Evolutionary conservation across 2,888 invertebrate species (phyloP).

Genomic region (Cryptus viduatorius): DNA sequence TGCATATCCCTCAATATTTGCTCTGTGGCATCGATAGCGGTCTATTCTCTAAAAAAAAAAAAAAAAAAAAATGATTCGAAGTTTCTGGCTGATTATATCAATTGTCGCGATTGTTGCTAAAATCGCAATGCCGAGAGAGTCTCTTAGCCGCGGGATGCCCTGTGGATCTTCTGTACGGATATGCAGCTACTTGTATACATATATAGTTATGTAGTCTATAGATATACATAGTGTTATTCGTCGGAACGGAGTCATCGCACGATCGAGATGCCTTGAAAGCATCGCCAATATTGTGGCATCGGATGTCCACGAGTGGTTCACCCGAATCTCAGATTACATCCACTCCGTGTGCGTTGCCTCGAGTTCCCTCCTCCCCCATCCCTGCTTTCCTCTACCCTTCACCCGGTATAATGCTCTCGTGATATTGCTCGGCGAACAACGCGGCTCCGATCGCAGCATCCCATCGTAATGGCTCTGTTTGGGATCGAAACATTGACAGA

Average conservation of each 20-base stretch:
- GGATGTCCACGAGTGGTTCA: constrained; percentile 70
- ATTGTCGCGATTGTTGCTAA: no score
- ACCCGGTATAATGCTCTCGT: constrained; percentile 44
- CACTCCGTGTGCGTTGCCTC: constrained; percentile 56
- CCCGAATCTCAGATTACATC: constrained; percentile 68
- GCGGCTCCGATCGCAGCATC: constrained; percentile 55
- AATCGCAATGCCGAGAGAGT: no score
- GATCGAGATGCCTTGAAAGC: constrained; percentile 74
- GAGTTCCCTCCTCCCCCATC: constrained; percentile 31
- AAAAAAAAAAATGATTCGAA: no score
- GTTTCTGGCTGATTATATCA: no score
- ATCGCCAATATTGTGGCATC: constrained; percentile 77
- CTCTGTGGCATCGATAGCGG: background rate
- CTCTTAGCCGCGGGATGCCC: background rate
- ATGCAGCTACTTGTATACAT: background rate
- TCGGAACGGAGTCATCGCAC: constrained; percentile 69
- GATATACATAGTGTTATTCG: constrained; percentile 17
- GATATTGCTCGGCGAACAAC: constrained; percentile 34
- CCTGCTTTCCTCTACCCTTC: background rate
- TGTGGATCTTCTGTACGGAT: background rate
- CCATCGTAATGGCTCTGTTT: constrained; percentile 50
- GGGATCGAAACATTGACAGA: constrained; percentile 55
- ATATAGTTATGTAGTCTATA: constrained; percentile 12
- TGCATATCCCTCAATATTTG: constrained; percentile 3
- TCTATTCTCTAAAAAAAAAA: no score